phyloP scores from a whole-genome alignment of 1,140 invertebrate species.

The Antheraea pernyi region DNA sequence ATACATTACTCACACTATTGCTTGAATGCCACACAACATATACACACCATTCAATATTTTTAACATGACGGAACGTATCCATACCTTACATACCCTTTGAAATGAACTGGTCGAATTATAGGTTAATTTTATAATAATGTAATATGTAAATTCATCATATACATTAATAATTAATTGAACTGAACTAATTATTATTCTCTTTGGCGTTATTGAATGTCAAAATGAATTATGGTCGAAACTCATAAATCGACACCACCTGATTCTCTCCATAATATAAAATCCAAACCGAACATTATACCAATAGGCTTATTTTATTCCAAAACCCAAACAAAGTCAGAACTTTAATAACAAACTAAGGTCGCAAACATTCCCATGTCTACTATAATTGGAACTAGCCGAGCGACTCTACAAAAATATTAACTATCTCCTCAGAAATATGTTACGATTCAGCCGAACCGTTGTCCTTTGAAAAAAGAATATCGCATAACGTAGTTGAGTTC shows the following conservation, averaged over 20 bases:
- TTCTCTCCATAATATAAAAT: background rate
- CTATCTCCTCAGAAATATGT: slow-evolving; percentile 70
- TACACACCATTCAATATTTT: no score
- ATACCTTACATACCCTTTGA: no score
- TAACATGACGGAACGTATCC: no score
- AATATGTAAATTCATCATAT: no score
- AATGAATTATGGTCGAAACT: no score
- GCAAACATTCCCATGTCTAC: slow-evolving; percentile 62
- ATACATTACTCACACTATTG: no score
- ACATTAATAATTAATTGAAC: no score
- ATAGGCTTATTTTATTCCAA: slow-evolving; percentile 19
- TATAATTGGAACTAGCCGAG: slow-evolving; percentile 69
- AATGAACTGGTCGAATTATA: no score
- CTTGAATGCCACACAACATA: no score
- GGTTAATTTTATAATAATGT: no score
- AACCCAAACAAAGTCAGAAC: slow-evolving; percentile 35
- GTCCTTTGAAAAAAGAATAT: slow-evolving; percentile 78
- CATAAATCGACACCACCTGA: background rate
- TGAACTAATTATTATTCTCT: no score
- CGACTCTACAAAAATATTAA: slow-evolving; percentile 66
- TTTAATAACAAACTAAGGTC: slow-evolving; percentile 51
- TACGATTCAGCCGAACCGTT: slow-evolving; percentile 62
- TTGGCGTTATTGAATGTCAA: no score
- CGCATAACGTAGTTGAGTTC: slow-evolving; percentile 76
- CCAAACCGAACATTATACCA: background rate